Conservation (phyloP, 2,113 vertebrate genomes). For the Deroptyus accipitrinus region DNA sequence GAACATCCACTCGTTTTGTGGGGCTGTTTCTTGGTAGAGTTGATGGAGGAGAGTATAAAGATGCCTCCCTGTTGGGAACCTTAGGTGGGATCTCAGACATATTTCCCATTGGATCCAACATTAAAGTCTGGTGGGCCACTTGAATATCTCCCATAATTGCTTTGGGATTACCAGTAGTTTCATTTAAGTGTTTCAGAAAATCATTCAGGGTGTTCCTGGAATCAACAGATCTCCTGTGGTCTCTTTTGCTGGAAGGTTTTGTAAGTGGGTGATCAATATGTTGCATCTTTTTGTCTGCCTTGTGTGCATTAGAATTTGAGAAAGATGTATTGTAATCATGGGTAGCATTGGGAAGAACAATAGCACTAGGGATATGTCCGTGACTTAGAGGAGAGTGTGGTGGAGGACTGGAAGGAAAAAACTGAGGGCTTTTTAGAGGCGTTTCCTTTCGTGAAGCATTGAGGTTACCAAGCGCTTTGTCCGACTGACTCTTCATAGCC, state of each 20-base stretch:
- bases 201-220: conserved; percentile 96
- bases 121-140: conserved; percentile 87
- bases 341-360: conserved; percentile 96
- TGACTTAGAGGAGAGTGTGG: conserved; percentile 87
- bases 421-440: conserved; percentile 86
- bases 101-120: conserved; percentile 91
- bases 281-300: conserved; percentile 86
- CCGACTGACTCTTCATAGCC: conserved; percentile 90
- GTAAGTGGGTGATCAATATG: conserved; percentile 80
- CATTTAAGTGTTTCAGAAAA: conserved; percentile 95
- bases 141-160: conserved; percentile 90
- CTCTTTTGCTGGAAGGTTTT: conserved; percentile 86
- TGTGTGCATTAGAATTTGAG: conserved; percentile 84
- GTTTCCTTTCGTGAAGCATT: conserved; percentile 85
- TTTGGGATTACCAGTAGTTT: conserved; percentile 86
- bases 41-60: conserved; percentile 94
- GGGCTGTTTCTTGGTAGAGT: conserved; percentile 95
- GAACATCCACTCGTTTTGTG: conserved; percentile 95
- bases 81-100: conserved; percentile 92
- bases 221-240: conserved; percentile 92
- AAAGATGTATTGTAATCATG: conserved; percentile 87
- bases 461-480: conserved; percentile 82
- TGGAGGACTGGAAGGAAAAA: conserved; percentile 87
- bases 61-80: conserved; percentile 94
- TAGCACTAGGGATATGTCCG: conserved; percentile 93